A percentile compares a stretch with the other conserved stretches of the same genome.
These are phyloP conservation scores for Sipha flava DNA, from an alignment of 1,140 invertebrate species.

Conservation along the genomic window DNA sequence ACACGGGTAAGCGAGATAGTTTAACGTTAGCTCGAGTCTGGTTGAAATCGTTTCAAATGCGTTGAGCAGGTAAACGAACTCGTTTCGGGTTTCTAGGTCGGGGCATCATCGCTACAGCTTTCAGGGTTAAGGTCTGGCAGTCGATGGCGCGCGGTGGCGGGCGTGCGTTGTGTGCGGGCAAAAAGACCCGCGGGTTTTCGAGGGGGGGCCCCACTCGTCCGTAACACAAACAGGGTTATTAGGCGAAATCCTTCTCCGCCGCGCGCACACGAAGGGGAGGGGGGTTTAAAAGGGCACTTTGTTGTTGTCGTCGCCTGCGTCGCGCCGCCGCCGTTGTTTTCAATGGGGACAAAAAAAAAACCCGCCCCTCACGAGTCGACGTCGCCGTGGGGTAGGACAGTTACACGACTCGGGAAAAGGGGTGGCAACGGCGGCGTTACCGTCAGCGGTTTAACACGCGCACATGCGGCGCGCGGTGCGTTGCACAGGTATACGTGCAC, in stretches of 20 bases:
- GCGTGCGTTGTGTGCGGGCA: background rate
- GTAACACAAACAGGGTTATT: constrained; percentile 11
- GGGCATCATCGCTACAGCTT: background rate
- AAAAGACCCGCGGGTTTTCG: background rate
- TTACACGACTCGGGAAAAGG: background rate
- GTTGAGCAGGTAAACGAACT: background rate
- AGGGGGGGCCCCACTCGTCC: background rate
- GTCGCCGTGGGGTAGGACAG: constrained; percentile 3
- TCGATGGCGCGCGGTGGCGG: background rate
- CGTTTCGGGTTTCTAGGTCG: background rate
- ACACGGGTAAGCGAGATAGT: no score
- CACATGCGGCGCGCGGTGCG: background rate
- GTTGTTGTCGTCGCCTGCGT: background rate
- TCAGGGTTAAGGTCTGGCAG: constrained; percentile 18
- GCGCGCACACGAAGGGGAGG: background rate
- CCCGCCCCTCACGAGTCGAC: background rate
- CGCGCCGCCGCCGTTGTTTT: background rate
- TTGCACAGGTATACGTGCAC: no score
- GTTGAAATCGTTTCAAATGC: background rate
- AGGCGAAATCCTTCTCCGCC: background rate
- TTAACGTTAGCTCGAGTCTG: no score
- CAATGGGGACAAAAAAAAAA: background rate
- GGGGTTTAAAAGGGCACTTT: constrained; percentile 22
- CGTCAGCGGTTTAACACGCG: background rate
- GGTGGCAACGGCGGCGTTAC: background rate